Evolutionary conservation across 2,888 invertebrate genomes (phyloP), one percentile per base, ranked within the genome.

Genomic region (Tipula unca): DNA sequence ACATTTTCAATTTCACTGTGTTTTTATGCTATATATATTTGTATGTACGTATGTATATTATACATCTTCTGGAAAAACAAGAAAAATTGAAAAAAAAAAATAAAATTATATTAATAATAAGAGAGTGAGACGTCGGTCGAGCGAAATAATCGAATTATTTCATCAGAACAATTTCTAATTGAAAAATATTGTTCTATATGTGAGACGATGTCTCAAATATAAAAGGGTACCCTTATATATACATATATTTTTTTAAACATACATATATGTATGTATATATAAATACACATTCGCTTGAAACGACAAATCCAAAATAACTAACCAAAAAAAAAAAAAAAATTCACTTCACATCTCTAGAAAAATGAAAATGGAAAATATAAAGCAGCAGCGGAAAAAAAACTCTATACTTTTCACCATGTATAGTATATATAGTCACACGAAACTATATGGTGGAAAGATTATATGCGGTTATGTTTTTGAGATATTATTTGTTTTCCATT

Each of bases 141-240:
- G 90, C 89, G 90, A 89, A 90, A 89, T 91, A 91, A 91, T 91
- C 90, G 90, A 91, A 91, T 91, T 91, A 91, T 89, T 91, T 90
- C 91, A 90, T 89, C 88, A 90, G 91, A 91, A 89, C 89, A 90
- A 90, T 88, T 91, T 90, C 91, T 91, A 91, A 91, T 91, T 91
- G 91, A 91, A 91, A 91, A 91, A 91, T 91, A 91, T 91, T 90
- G 90, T 89, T 69, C 88, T 90, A 89, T 88, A 86, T 87, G 86
- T 87, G 20, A 85, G 35, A 85, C 85, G 85, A 39, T 42, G 85
- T 29, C 69, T 69, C 69, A 69, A 69, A 69, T 69, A n/a, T n/a
- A 69, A 69, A 36, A 85, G 32, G 36, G 39, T 42, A 85, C 83
- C 83, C 83, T 69, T 69, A 69, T 25, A 82, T 32, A 32, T 25